These are phyloP conservation scores for Panulirus ornatus DNA, from an alignment of 1,140 invertebrate species.

Conservation along the genomic window DNA sequence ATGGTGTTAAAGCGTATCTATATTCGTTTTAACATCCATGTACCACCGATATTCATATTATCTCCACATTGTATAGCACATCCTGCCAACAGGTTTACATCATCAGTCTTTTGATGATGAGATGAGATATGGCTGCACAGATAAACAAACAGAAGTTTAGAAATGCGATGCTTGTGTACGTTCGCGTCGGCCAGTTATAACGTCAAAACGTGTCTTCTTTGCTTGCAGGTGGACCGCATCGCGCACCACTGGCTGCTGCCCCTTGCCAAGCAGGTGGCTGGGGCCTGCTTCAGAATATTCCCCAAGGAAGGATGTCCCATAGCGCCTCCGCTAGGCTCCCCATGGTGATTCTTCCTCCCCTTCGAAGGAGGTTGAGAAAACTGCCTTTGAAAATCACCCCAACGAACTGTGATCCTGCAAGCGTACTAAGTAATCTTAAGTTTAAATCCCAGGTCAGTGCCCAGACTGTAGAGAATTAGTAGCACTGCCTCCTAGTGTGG, in stretches of 20 bases:
- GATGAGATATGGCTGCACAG: background rate
- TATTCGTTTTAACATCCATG: too few species aligned
- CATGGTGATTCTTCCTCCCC: conserved; percentile 55
- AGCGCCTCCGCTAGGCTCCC: conserved; percentile 74
- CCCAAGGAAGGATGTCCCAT: conserved; percentile 58
- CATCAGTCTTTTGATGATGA: background rate
- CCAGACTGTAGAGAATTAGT: too few species aligned
- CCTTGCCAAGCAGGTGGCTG: conserved; percentile 38
- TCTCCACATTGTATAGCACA: too few species aligned
- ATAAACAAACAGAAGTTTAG: background rate
- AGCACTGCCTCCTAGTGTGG: too few species aligned
- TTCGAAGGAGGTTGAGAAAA: too few species aligned
- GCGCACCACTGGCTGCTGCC: conserved; percentile 64
- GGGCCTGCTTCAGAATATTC: conserved; percentile 64
- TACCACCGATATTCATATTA: background rate
- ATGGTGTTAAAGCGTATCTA: too few species aligned
- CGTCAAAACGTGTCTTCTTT: too few species aligned
- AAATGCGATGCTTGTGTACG: background rate
- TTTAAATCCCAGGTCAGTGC: too few species aligned
- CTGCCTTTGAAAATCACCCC: too few species aligned
- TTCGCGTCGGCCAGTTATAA: background rate
- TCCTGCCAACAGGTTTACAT: too few species aligned
- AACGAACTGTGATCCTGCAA: background rate
- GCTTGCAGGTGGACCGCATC: conserved; percentile 53
- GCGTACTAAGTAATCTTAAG: too few species aligned